Conservation (phyloP, 2,797 vertebrate species). For the Sciurus carolinensis region DNA sequence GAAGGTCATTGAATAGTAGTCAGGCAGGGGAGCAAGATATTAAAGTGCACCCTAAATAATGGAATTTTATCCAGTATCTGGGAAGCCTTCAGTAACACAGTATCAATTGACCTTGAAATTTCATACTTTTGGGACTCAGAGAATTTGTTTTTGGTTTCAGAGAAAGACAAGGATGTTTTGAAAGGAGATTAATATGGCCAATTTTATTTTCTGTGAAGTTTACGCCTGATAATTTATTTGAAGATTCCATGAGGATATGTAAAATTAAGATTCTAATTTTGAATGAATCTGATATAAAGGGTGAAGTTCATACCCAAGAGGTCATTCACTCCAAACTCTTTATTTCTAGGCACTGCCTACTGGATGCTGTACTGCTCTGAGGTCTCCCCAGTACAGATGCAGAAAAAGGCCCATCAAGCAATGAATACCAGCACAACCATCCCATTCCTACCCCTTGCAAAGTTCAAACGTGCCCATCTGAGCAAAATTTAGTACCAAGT, state of each 20-base stretch:
- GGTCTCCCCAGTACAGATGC: not conserved
- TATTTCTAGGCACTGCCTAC: not conserved
- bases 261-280: slow-evolving; percentile 37
- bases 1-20: slow-evolving; percentile 69
- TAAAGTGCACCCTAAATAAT: slow-evolving; percentile 43
- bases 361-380: not conserved
- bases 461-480: not conserved
- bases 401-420: not conserved
- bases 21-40: slow-evolving; percentile 43
- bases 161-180: slow-evolving; percentile 48
- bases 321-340: not conserved
- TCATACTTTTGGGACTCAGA: slow-evolving; percentile 32
- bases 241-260: not conserved
- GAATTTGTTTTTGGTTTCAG: slow-evolving; percentile 63
- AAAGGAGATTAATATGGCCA: slow-evolving; percentile 5
- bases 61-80: slow-evolving; percentile 54
- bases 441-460: not conserved
- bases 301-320: not conserved
- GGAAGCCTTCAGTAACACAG: slow-evolving; percentile 3
- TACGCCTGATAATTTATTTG: slow-evolving; percentile 30
- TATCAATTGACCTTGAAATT: slow-evolving; percentile 58
- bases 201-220: slow-evolving; percentile 40
- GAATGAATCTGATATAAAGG: not conserved
- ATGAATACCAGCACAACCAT: no score
- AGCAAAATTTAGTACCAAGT: not conserved